A percentile compares a stretch with the other conserved stretches of the same genome.
phyloP scores from a whole-genome alignment of 2,888 invertebrate species.

The Ephialtes manifestator region DNA sequence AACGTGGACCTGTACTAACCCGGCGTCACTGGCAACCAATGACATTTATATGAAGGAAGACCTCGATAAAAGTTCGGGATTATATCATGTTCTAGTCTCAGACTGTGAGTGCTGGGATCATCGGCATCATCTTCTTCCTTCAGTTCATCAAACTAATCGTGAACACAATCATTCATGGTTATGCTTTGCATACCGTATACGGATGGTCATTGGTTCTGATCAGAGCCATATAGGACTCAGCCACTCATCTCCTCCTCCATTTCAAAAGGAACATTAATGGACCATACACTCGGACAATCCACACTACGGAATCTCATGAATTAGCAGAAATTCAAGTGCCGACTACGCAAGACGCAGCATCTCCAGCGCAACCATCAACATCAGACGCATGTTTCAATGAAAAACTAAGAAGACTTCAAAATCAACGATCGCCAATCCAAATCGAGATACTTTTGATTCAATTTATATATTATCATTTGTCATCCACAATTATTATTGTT shows the following conservation, averaged over 20 bases:
- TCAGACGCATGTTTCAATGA: neutral
- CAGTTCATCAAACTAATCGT: slow-evolving; percentile 8
- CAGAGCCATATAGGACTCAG: slow-evolving; percentile 12
- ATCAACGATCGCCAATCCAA: neutral
- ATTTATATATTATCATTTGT: too few species aligned
- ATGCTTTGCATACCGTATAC: too few species aligned
- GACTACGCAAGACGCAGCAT: neutral
- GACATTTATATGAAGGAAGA: too few species aligned
- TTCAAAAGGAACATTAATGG: neutral
- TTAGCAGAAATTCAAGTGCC: neutral
- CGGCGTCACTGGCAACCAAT: too few species aligned
- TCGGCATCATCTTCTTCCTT: neutral
- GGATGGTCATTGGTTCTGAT: slow-evolving; percentile 7
- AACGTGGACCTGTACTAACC: too few species aligned
- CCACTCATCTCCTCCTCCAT: slow-evolving; percentile 10
- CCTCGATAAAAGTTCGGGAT: too few species aligned
- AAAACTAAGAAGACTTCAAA: neutral
- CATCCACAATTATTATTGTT: too few species aligned
- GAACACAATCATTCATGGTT: slow-evolving; percentile 34
- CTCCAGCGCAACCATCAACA: neutral
- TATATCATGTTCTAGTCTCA: too few species aligned
- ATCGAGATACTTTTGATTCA: neutral
- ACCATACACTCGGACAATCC: neutral
- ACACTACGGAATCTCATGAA: neutral
- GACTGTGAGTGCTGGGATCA: too few species aligned